phyloP scores from a whole-genome alignment of 2,797 vertebrate genomes.

The Nasua narica region DNA sequence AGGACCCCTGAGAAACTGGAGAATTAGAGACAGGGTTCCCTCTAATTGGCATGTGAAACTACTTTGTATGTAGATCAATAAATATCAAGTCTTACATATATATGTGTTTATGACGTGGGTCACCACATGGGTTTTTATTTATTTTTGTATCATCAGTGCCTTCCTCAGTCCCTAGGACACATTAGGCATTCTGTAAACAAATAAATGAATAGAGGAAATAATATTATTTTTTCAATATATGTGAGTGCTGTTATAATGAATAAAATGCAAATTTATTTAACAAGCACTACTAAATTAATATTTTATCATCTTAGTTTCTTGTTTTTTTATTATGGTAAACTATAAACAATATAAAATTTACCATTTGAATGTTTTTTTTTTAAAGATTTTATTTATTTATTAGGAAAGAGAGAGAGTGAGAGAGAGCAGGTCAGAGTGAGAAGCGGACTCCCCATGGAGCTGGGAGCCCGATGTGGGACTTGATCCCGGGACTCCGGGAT shows the following conservation, averaged over 20 bases:
- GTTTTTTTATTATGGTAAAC: background rate
- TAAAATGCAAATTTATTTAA: conserved; percentile 40
- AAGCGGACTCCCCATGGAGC: too few species aligned
- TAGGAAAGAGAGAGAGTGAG: too few species aligned
- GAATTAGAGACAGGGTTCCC: background rate
- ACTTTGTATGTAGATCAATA: background rate
- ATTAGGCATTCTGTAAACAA: background rate
- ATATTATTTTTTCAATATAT: background rate
- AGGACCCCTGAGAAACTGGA: background rate
- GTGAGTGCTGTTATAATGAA: background rate
- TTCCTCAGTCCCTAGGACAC: background rate
- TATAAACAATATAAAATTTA: background rate
- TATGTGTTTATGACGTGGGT: background rate
- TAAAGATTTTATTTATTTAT: too few species aligned
- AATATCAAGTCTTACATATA: background rate
- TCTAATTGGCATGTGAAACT: background rate
- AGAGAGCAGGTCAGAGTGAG: too few species aligned
- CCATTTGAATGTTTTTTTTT: background rate
- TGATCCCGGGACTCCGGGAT: too few species aligned
- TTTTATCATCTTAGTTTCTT: background rate
- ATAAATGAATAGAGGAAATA: background rate
- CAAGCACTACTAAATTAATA: background rate
- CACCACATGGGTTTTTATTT: background rate
- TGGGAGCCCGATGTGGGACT: too few species aligned
- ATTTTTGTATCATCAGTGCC: background rate